phyloP scores from a whole-genome alignment of 2,888 invertebrate genomes.

The Dynastes maya region DNA sequence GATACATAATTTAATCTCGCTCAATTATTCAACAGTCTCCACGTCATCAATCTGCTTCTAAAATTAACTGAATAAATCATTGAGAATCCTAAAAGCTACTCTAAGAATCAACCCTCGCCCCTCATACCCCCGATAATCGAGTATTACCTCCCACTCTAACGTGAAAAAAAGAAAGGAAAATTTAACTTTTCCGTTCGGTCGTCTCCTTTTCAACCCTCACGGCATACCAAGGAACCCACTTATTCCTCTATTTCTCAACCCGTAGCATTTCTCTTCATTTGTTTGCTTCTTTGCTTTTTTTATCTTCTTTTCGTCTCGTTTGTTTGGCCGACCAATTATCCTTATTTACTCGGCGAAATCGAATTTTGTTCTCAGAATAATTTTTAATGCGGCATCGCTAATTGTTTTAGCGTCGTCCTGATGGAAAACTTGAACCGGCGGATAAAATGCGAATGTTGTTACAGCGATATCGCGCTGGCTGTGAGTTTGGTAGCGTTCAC shows the following conservation, averaged over 20 bases:
- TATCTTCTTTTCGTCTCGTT: neutral
- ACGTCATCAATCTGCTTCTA: too few relatives aligned
- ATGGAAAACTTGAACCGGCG: neutral
- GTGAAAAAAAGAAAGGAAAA: neutral
- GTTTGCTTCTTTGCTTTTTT: neutral
- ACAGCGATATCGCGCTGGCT: neutral
- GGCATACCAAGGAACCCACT: neutral
- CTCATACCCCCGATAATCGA: too few relatives aligned
- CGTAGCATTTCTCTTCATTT: too few relatives aligned
- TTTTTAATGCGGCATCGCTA: conserved; percentile 33
- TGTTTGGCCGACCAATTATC: conserved; percentile 26
- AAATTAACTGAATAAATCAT: too few relatives aligned
- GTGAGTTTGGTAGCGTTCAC: neutral
- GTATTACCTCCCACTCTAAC: neutral
- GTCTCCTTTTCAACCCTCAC: neutral
- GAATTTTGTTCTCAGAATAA: conserved; percentile 26
- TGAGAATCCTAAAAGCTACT: too few relatives aligned
- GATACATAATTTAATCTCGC: too few relatives aligned
- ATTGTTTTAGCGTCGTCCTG: conserved; percentile 15
- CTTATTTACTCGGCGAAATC: conserved; percentile 30
- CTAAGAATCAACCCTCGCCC: too few relatives aligned
- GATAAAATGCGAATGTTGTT: conserved; percentile 9
- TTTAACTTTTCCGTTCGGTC: neutral
- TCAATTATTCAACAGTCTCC: too few relatives aligned
- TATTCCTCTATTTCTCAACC: neutral